Base-by-base conservation (phyloP, 1,140 invertebrate genomes). In the Pseudomyrmex gracilis region DNA sequence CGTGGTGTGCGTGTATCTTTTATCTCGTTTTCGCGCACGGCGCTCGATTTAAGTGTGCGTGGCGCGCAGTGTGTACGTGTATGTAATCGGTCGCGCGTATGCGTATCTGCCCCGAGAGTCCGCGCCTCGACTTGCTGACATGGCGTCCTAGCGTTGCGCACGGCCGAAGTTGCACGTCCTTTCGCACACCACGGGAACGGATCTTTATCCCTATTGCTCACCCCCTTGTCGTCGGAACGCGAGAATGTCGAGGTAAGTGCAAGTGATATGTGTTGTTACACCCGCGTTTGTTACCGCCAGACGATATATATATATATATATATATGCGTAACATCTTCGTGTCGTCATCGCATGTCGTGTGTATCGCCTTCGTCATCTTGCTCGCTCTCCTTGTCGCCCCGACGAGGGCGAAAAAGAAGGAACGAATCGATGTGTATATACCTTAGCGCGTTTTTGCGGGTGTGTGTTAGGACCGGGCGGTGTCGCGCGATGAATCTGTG, bases 71-170 rank as follows among this genome's bases (percentile, higher is more conserved):
- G 49, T 86, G 51, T 82, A 74, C 34, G 84, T 85, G 87, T 85
- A 78, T 15, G 49, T 70, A 49, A 8, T 78, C 76, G 64, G 53
- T 47, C 76, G 43, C 20, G 77, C 60, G 77, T 88, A 82, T 84
- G 87, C 85, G 85, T 85, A 89, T 89, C 83, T 87, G 88, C 89
- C 89, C 85, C 86, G 89, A 90, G 86, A 80, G 76, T 90, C 88
- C 77, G 83, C 86, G 88, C 84, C 89, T 90, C 87, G 90, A 93
- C 91, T 93, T 92, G 93, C 93, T 93, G 93, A 93, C 93, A 94
- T 94, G 93, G 93, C 93, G 93, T 94, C 92, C 92, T 93, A 92
- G 93, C 87, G 88, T 88, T 90, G 87, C 76, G 45, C 86, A 90
- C 90, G 85, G 87, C 55, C 84, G 66, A 86, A 92, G 88, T 90